Base-by-base conservation (phyloP, 2,113 vertebrate genomes). In the Columba janthina region DNA sequence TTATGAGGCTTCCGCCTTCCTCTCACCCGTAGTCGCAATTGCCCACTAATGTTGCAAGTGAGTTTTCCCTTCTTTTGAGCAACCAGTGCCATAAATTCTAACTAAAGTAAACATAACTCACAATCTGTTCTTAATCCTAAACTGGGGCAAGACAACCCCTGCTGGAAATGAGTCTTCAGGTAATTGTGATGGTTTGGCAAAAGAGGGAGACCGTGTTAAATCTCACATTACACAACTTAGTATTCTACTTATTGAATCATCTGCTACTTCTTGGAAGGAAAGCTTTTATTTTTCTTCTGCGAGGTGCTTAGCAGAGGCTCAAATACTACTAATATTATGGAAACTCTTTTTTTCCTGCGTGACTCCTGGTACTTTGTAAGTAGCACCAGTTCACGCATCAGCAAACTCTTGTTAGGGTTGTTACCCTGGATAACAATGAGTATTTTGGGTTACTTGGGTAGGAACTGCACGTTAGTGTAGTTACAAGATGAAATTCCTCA, bases 91-190 rank as follows among this genome's bases (percentile, higher is more conserved):
- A 4, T 64, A 87, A 84, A 73, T 12, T 24, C 38, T 36, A 25
- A 6, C 70, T 31, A 29, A 86, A 50, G 32, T 10, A 90, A 50
- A 18, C 16, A 8, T 22, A 46, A 42, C 57, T 94, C 60, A 40
- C 46, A 71, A 6, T 91, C 46, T 86, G 51, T 11, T 85, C 50
- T 51, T 74, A 71, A 82, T 64, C 48, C 70, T 78, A 62, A 71
- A 46, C 28, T 69, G 44, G n/a, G 85, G 64, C 54, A 58, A 72
- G 70, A 28, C 76, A 90, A 13, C 10, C 80, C 79, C 56, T 71
- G 51, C 86, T 89, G 80, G 48, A 67, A 89, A 78, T 72, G 73
- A 65, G 53, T 74, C 72, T 83, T 92, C 29, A 87, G 81, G 57
- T 56, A 84, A 54, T 78, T 0, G 0, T 86, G 76, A 67, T 51